A percentile compares a stretch with the other conserved stretches of the same genome.
phyloP scores from a whole-genome alignment of 2,888 invertebrate genomes.

The Erebia epiphron region DNA sequence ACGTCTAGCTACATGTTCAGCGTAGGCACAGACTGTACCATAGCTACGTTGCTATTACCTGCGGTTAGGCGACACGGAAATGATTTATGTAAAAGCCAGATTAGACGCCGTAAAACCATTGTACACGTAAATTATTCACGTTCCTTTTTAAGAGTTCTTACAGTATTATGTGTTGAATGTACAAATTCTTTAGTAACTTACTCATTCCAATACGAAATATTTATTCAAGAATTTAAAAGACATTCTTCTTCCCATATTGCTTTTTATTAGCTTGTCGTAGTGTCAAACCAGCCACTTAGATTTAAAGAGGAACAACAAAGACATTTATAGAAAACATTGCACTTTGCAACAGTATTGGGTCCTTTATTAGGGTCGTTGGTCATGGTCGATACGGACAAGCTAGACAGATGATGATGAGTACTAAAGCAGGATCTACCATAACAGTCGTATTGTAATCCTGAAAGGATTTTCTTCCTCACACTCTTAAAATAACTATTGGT shows the following conservation, averaged over 20 bases:
- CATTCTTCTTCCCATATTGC: too few species aligned
- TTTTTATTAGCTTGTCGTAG: too few species aligned
- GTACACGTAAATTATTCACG: slow-evolving; percentile 18
- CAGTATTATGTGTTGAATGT: neutral
- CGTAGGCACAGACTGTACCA: slow-evolving; percentile 8
- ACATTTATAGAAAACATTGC: too few species aligned
- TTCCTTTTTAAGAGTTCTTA: slow-evolving; percentile 1
- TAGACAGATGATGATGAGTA: neutral
- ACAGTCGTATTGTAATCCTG: too few species aligned
- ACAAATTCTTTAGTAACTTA: neutral
- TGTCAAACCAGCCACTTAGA: too few species aligned
- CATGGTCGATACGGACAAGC: neutral
- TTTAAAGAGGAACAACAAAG: too few species aligned
- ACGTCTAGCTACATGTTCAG: slow-evolving; percentile 12
- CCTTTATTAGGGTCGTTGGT: too few species aligned
- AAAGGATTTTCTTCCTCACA: too few species aligned
- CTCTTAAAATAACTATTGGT: too few species aligned
- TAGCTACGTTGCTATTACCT: slow-evolving; percentile 25
- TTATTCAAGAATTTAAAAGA: too few species aligned
- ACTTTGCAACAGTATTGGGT: too few species aligned
- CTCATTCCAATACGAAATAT: neutral
- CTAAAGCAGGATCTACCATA: neutral
- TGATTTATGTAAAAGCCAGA: slow-evolving; percentile 34
- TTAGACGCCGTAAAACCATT: slow-evolving; percentile 26
- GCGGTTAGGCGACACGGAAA: slow-evolving; percentile 37